Percentiles rank a stretch among this genome's conserved stretches.
Evolutionary conservation across 2,888 invertebrate species (phyloP).

Genomic region (Caenorhabditis drosophilae): DNA sequence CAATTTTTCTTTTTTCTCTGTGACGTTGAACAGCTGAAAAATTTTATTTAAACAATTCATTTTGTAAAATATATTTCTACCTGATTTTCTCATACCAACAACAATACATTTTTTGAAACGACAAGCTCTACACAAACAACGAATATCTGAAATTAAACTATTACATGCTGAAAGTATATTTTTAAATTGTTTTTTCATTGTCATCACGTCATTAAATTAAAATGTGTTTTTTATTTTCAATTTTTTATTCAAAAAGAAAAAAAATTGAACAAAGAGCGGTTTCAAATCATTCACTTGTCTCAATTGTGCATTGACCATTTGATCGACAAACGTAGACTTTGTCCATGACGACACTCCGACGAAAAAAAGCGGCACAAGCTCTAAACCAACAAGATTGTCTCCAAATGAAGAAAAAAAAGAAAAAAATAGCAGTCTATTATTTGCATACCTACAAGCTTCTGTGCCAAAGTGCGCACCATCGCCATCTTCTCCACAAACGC

Average conservation of each 20-base stretch:
- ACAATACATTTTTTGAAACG: slow-evolving; percentile 56
- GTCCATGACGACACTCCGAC: slow-evolving; percentile 58
- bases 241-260: slow-evolving; percentile 3
- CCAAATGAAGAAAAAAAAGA: no score
- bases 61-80: slow-evolving; percentile 19
- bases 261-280: background rate
- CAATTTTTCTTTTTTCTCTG: no score
- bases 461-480: slow-evolving; percentile 53
- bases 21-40: slow-evolving; percentile 47
- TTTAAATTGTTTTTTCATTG: slow-evolving; percentile 3
- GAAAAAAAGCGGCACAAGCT: slow-evolving; percentile 64
- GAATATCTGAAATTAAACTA: slow-evolving; percentile 45
- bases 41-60: background rate
- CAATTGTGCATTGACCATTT: slow-evolving; percentile 50
- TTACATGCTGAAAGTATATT: background rate
- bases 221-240: no score
- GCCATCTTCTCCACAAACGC: slow-evolving; percentile 44
- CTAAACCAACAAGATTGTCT: slow-evolving; percentile 18
- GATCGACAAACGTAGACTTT: slow-evolving; percentile 59
- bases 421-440: background rate
- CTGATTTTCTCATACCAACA: slow-evolving; percentile 64
- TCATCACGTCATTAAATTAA: no score
- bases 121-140: slow-evolving; percentile 66
- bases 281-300: slow-evolving; percentile 43
- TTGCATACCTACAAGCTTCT: slow-evolving; percentile 40